phyloP scores from a whole-genome alignment of 1,140 invertebrate species.

The Goniozus legneri region DNA sequence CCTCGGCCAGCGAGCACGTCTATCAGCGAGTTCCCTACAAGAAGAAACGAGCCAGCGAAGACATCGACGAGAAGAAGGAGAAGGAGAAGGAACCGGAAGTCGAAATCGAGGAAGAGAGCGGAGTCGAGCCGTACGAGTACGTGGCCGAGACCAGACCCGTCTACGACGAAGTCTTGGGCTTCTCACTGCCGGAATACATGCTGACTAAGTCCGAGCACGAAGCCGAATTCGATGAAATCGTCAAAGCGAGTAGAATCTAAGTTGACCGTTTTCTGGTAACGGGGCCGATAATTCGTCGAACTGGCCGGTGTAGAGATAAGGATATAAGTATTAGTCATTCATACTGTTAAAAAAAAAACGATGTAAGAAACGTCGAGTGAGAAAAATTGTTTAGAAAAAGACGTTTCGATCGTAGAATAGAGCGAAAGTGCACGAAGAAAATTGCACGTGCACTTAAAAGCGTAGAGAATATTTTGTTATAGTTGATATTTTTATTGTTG shows the following conservation, averaged over 20 bases:
- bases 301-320: too few relatives aligned
- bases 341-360: too few relatives aligned
- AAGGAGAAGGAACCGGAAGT: slow-evolving; percentile 11
- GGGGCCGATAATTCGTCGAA: too few relatives aligned
- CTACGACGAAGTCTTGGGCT: slow-evolving; percentile 61
- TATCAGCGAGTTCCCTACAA: slow-evolving; percentile 11
- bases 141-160: slow-evolving; percentile 62
- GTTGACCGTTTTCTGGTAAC: background rate
- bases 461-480: too few relatives aligned
- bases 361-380: too few relatives aligned
- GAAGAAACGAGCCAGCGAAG: slow-evolving; percentile 1
- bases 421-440: too few relatives aligned
- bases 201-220: slow-evolving; percentile 64
- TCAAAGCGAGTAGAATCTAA: slow-evolving; percentile 7
- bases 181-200: slow-evolving; percentile 67
- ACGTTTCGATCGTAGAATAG: too few relatives aligned
- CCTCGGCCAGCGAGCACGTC: slow-evolving; percentile 20
- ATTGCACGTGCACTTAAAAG: too few relatives aligned
- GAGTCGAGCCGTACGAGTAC: slow-evolving; percentile 46
- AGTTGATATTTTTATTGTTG: too few relatives aligned
- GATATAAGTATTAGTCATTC: too few relatives aligned
- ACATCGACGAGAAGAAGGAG: slow-evolving; percentile 16
- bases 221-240: slow-evolving; percentile 60
- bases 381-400: too few relatives aligned
- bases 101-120: slow-evolving; percentile 13